A percentile compares a stretch with the other conserved stretches of the same genome.
These are phyloP conservation scores for Zalophus californianus DNA, from an alignment of 2,797 vertebrate genomes.

Conservation along the genomic window DNA sequence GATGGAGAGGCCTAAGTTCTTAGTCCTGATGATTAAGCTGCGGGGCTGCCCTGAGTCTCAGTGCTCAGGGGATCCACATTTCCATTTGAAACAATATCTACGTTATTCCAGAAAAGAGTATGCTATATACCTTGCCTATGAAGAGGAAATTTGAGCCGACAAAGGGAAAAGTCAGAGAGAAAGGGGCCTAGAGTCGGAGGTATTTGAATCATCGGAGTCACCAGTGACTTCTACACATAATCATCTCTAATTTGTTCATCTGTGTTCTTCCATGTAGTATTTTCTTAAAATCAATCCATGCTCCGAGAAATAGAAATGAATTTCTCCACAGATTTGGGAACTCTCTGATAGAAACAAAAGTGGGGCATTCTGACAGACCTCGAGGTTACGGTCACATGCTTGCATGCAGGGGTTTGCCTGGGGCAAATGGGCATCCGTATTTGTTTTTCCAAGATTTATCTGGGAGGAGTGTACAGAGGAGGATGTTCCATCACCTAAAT, in stretches of 20 bases:
- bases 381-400: not conserved
- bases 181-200: not conserved
- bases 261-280: not conserved
- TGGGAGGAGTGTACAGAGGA: not conserved
- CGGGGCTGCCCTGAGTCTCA: not conserved
- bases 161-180: not conserved
- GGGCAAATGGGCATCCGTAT: not conserved
- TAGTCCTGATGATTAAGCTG: not conserved
- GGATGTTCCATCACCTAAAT: not conserved
- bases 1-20: not conserved
- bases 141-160: slow-evolving; percentile 15
- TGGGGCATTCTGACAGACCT: not conserved
- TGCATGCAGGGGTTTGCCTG: slow-evolving; percentile 22
- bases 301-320: slow-evolving; percentile 17
- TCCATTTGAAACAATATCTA: slow-evolving; percentile 46
- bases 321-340: not conserved
- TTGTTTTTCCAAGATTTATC: slow-evolving; percentile 2
- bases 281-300: slow-evolving; percentile 11
- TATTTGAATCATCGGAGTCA: not conserved
- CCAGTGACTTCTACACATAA: not conserved
- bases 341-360: not conserved
- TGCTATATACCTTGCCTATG: not conserved
- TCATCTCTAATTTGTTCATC: not conserved
- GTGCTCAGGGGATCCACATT: not conserved
- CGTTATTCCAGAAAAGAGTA: not conserved